Base-by-base conservation (phyloP, 2,113 vertebrate species). In the Phodopus roborovskii region DNA sequence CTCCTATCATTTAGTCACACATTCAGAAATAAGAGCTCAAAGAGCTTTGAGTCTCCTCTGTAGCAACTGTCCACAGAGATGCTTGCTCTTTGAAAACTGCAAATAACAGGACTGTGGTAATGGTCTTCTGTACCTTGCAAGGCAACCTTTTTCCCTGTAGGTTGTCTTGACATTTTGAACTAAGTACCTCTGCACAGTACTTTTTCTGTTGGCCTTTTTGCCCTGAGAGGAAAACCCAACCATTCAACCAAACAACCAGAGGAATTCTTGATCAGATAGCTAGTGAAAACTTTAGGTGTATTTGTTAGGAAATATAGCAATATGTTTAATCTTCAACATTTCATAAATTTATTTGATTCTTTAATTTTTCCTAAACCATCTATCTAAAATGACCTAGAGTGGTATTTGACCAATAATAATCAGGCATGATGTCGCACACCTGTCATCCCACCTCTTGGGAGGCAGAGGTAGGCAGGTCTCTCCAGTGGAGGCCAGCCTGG, bases 121-220 rank as follows among this genome's bases (percentile, higher is more conserved):
- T 90, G 11, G 48, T 12, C 26, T 88, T 93, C 71, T 77, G 19
- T 90, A 36, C 36, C 15, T 53, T 68, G 60, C 16, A 24, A 50
- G 64, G 22, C 28, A 50, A 82, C 60, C 39, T 79, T 95, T 92
- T 93, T 17, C 26, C 77, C 82, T 82, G 7, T 36, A 68, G 16
- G 50, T 22, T 50, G 30, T 60, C 92, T 45, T 90, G 62, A 73
- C 30, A 71, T 96, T 60, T 94, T 90, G 30, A 96, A 93, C 58
- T 74, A 93, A 90, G 62, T 83, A 16, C 15, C 93, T 94, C 39
- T 90, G 89, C 28, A 70, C 58, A 24, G 3, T 42, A 42, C 8
- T 83, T 9, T 48, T 85, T 48, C 15, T 91, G 24, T 96, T 92
- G 93, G 28, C 64, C 48, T 66, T 36, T 24, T 36, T 22, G 89